Evolutionary conservation across 2,888 invertebrate species (phyloP), one percentile per base, ranked within the genome.

Genomic region (Lypha dubia): DNA sequence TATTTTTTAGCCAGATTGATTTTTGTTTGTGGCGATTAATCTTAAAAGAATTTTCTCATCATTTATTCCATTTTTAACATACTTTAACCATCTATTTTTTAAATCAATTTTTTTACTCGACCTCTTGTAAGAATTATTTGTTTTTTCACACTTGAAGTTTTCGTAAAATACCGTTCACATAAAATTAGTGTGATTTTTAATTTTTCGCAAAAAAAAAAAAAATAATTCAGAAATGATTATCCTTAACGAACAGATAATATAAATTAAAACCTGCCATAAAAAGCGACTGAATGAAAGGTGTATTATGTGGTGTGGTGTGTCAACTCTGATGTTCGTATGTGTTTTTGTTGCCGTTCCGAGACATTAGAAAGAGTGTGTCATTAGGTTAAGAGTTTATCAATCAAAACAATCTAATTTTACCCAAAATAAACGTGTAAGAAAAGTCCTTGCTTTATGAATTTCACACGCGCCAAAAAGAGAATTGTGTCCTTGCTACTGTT

Each of bases 311-410:
- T n/a, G 24, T 49, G 49, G 15, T 20, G 49, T 49, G 41, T 22
- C 1, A 46, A 49, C n/a, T 2, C 20, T 17, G 8, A 20, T 62
- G 11, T 15, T 0, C 17, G 13, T 32, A 15, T 51, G 22, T 49
- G 28, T 58, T 4, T 44, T 17, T 63, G 24, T 62, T 20, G 46
- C 56, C 15, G 20, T 49, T 58, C 28, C 13, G 41, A 63, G 75
- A 70, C 70, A n/a, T n/a, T n/a, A n/a, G n/a, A n/a, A n/a, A n/a
- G n/a, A 79, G 60, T 81, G 84, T 70, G 84, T 70, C 77, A 81
- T 81, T 77, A 65, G 77, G 81, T 84, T 81, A 79, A 8, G 70
- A 77, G 81, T 70, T 81, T 81, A 81, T 81, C 74, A 84, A 77
- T 80, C 77, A 80, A 63, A 9, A 49, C 17, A 20, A 67, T 53